Evolutionary conservation across 2,113 vertebrate species (phyloP).

Genomic region (Sminthopsis crassicaudata): DNA sequence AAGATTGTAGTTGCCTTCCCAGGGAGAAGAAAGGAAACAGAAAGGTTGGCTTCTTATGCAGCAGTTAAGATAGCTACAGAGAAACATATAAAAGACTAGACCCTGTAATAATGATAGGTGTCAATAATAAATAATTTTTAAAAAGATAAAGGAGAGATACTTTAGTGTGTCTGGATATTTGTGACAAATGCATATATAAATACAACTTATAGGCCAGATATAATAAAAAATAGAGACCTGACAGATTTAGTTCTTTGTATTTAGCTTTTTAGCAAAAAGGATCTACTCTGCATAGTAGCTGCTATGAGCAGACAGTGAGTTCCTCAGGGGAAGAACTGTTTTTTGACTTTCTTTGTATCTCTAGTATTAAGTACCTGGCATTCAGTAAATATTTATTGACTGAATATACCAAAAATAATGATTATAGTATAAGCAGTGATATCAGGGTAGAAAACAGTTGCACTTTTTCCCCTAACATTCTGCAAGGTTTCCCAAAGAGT

Average conservation of each 20-base stretch:
- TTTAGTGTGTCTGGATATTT: neutral
- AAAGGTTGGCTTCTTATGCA: neutral
- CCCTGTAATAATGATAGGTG: neutral
- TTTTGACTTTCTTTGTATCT: neutral
- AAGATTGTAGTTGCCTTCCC: constrained; percentile 17
- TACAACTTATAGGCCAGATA: neutral
- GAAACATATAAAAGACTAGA: constrained; percentile 14
- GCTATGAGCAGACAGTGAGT: too few species aligned
- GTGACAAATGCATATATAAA: neutral
- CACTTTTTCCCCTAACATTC: neutral
- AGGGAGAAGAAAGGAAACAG: constrained; percentile 9
- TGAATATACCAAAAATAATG: neutral
- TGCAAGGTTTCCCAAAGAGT: constrained; percentile 4
- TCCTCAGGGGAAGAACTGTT: too few species aligned
- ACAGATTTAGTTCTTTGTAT: neutral
- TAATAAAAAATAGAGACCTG: neutral
- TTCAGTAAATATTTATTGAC: neutral
- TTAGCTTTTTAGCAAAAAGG: neutral
- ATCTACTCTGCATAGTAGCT: neutral
- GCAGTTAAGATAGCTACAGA: neutral
- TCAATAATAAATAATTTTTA: too few species aligned
- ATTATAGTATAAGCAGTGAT: neutral
- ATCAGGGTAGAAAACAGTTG: neutral
- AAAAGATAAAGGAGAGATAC: neutral
- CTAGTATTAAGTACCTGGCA: neutral